Conservation (phyloP, 2,113 vertebrate species). For the Cynocephalus volans region DNA sequence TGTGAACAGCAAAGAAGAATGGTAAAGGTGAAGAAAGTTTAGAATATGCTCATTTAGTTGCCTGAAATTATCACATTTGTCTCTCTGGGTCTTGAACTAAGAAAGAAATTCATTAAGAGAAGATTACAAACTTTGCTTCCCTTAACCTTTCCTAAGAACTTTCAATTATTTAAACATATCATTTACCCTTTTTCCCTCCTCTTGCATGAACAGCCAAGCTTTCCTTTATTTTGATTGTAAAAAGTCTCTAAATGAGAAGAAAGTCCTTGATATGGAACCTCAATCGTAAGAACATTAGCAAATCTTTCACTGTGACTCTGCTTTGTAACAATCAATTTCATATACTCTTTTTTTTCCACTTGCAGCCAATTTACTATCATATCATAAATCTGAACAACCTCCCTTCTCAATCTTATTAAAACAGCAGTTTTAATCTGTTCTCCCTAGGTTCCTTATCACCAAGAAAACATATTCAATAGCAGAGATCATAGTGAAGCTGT, state of each 20-base stretch:
- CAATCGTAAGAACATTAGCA: conserved; percentile 56
- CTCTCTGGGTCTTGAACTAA: conserved; percentile 68
- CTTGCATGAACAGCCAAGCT: background rate
- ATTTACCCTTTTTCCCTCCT: conserved; percentile 11
- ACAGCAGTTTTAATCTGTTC: conserved; percentile 72
- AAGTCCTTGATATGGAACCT: conserved; percentile 27
- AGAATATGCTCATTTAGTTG: conserved; percentile 35
- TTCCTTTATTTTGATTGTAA: conserved; percentile 58
- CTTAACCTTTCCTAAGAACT: conserved; percentile 53
- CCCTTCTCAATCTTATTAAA: conserved; percentile 67
- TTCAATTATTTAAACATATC: conserved; percentile 68
- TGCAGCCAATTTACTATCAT: conserved; percentile 66
- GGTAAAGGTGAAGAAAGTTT: conserved; percentile 64
- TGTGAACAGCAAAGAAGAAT: conserved; percentile 34
- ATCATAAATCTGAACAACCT: conserved; percentile 58
- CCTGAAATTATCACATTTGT: conserved; percentile 67
- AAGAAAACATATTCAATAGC: conserved; percentile 72
- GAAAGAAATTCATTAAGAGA: conserved; percentile 70
- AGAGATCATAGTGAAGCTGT: conserved; percentile 66
- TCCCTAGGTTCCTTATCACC: conserved; percentile 61
- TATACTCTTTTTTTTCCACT: conserved; percentile 34
- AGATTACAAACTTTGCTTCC: conserved; percentile 48
- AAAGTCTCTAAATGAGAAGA: conserved; percentile 31
- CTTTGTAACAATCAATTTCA: conserved; percentile 69
- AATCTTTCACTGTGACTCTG: conserved; percentile 1